Base-by-base conservation (phyloP, 2,888 invertebrate species). In the Dinocampus coccinellae region DNA sequence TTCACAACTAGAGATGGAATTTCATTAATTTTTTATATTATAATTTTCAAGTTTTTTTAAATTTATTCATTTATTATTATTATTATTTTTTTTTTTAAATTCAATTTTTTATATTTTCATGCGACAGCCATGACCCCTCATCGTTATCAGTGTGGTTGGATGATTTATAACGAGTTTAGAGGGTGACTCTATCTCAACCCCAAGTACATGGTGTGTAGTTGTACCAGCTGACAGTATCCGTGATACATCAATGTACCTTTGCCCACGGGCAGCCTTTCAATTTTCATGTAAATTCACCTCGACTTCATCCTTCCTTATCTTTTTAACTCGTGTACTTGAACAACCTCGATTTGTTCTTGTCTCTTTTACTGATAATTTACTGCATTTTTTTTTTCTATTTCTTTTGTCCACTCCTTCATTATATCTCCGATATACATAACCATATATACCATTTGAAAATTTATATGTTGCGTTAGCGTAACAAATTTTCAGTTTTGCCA, bases 261-360 rank as follows among this genome's bases (percentile, higher is more conserved):
- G 36, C 64, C 42, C 53, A 53, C 24, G 60, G 55, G 16, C 33
- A 57, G 53, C 60, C 67, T 72, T 76, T 76, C 74, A 77, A 75
- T 77, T 76, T 77, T 76, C 74, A 75, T 75, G 78, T 60, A 77
- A 78, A 78, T 76, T 76, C 65, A 58, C 67, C 36, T 53, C 63
- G 24, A 26, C n/a, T n/a, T 29, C 26, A 29, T 36, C 20, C 34
- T n/a, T 36, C 57, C n/a, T 39, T 36, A 29, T 20, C n/a, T 42
- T 60, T 60, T 60, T 47, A 66, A 39, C 57, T 66, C 57, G 57
- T 66, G 55, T 36, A 36, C 13, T 20, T 22, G 39, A 22, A 42
- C 42, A 61, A 70, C 55, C 52, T 34, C 67, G 42, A 55, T 39
- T 47, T 57, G 42, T 69, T 67, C 65, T 24, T 34, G 33, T 70